Conservation (phyloP, 2,113 vertebrate genomes). For the Saguinus midas region DNA sequence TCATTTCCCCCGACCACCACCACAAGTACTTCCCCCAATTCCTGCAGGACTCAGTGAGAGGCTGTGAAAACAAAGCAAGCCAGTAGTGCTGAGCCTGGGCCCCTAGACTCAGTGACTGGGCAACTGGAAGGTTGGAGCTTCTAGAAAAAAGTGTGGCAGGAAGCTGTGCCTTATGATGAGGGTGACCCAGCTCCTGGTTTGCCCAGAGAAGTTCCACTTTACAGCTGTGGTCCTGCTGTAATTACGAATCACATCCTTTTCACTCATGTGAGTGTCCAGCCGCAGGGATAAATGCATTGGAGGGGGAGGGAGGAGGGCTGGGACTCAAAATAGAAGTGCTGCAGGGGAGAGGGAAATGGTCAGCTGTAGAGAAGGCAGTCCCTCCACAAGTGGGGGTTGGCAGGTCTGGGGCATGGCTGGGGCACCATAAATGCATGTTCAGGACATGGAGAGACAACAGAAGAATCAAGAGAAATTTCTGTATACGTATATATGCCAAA, state of each 20-base stretch:
- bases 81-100: neutral
- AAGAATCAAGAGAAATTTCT: neutral
- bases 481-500: neutral
- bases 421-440: neutral
- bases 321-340: neutral
- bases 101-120: neutral
- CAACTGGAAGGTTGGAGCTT: neutral
- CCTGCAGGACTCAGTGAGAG: neutral
- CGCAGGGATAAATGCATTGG: neutral
- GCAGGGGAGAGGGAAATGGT: neutral
- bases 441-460: neutral
- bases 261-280: neutral
- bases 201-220: neutral
- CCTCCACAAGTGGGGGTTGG: neutral
- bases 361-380: neutral
- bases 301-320: no score
- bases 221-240: neutral
- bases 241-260: neutral
- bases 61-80: neutral
- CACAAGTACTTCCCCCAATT: no score
- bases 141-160: no score
- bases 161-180: neutral
- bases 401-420: neutral
- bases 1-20: no score
- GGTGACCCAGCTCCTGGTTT: neutral